Evolutionary conservation across 2,797 vertebrate species (phyloP), one percentile per base, ranked within the genome.

Genomic region (Manis crassicaudata): DNA sequence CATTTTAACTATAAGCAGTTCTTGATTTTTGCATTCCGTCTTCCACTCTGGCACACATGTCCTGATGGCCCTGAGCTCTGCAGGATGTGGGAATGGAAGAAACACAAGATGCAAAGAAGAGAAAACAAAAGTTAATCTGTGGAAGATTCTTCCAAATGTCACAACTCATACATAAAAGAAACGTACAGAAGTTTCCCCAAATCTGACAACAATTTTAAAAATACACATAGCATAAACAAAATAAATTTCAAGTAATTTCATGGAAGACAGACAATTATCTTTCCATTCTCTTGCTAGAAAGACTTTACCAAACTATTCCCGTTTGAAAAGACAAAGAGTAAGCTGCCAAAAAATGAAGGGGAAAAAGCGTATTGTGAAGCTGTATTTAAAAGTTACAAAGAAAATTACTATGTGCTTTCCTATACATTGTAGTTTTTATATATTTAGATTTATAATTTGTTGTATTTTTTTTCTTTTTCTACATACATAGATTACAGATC

Each of bases 131-230:
- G 27, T 63, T 89, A 43, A 79, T 77, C 52, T 62, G 2, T 67
- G 40, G 27, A 86, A 94, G 92, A 79, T 43, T 58, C 58, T 89
- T 46, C 46, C 76, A 92, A 81, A 72, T 89, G 54, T 92, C 73
- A 92, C 46, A 86, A 40, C 43, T 95, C 43, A 40, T 63, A 11
- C 75, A 37, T 56, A 40, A 80, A 92, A 87, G 6, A 86, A 92
- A 89, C 25, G n/a, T 81, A 79, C 6, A 75, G n/a, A 76, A 60
- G 43, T 87, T 89, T 84, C 90, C 5, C 7, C 46, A 95, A 67
- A 79, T 73, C 90, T 92, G 77, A 90, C 70, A 79, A 90, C 70
- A 93, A n/a, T 88, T 88, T 18, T 60, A 89, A 82, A 95, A 35
- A 70, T 90, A 60, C 60, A 58, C 29, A 37, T 29, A 46, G 13